A percentile compares a stretch with the other conserved stretches of the same genome.
phyloP scores from a whole-genome alignment of 92 coral and sea anemone genomes.

The Phenganax marumi region DNA sequence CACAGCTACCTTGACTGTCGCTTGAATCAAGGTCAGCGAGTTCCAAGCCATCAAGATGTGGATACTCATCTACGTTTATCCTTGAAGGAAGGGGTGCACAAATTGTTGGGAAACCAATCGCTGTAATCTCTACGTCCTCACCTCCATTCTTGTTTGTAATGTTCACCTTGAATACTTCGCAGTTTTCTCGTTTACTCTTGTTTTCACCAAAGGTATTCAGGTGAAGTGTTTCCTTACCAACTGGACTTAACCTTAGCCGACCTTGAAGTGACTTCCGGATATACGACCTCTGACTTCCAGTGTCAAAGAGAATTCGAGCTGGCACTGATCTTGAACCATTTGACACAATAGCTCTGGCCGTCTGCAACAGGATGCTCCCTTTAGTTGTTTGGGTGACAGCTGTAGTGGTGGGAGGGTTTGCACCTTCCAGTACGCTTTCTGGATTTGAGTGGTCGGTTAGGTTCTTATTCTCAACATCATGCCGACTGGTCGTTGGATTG shows the following conservation, averaged over 20 bases:
- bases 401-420: conserved; percentile 9
- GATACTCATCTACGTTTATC: background rate
- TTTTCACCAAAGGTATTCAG: conserved; percentile 3
- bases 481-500: background rate
- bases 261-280: conserved; percentile 8
- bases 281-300: background rate
- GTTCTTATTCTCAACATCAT: background rate
- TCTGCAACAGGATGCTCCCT: conserved; percentile 28
- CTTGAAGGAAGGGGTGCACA: conserved; percentile 12
- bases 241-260: background rate
- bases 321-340: conserved; percentile 29
- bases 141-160: conserved; percentile 19
- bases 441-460: background rate
- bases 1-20: background rate
- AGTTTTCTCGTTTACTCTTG: conserved; percentile 13
- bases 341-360: conserved; percentile 28
- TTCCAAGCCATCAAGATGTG: background rate
- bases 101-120: conserved; percentile 17
- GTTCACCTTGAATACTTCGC: conserved; percentile 7
- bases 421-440: background rate
- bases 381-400: conserved; percentile 6
- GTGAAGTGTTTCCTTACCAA: background rate
- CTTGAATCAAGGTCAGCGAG: conserved; percentile 1
- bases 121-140: background rate
- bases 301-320: conserved; percentile 5